Conservation (phyloP, 2,113 vertebrate species). For the Percina caprodes region DNA sequence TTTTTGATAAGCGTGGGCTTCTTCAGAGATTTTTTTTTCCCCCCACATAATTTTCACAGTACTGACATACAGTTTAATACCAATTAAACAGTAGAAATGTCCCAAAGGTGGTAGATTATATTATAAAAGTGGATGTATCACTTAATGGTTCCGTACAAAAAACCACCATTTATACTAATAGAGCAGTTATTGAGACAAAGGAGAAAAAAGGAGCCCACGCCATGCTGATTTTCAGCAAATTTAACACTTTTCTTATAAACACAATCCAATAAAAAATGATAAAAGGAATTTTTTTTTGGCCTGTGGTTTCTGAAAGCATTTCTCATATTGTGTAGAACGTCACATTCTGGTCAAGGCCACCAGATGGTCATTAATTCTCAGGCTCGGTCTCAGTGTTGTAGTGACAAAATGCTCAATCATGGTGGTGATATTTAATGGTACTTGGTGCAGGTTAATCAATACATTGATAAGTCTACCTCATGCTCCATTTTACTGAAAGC, state of each 20-base stretch:
- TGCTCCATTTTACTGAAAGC: slow-evolving; percentile 9
- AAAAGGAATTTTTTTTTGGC: background rate
- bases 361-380: slow-evolving; percentile 26
- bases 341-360: background rate
- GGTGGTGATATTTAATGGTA: slow-evolving; percentile 23
- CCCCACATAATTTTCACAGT: background rate
- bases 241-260: background rate
- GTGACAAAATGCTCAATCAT: slow-evolving; percentile 45
- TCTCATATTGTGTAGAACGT: background rate
- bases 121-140: background rate
- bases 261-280: background rate
- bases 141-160: too few species aligned
- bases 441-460: slow-evolving; percentile 28
- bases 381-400: background rate
- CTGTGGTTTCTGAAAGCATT: slow-evolving; percentile 6
- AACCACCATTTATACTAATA: background rate
- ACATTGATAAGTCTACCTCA: slow-evolving; percentile 16
- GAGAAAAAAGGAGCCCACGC: background rate
- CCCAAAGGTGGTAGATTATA: background rate
- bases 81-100: background rate
- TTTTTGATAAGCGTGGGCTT: too few species aligned
- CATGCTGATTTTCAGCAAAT: background rate
- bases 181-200: background rate
- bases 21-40: background rate
- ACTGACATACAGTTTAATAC: background rate